Conservation (phyloP, 92 coral and sea anemone genomes). For the Heliopora coerulea region DNA sequence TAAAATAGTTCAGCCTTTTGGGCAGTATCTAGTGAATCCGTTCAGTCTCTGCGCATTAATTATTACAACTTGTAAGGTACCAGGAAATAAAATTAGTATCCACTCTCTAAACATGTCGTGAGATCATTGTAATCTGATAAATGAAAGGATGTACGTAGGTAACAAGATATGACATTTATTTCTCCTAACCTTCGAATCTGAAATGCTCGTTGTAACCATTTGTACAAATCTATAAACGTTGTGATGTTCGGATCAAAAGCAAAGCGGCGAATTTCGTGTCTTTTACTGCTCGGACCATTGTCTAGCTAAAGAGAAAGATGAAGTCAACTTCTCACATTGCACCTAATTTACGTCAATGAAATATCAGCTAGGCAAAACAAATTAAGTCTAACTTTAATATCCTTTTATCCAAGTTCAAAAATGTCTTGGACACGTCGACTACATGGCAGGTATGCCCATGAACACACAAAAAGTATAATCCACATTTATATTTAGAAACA, state of each 20-base stretch:
- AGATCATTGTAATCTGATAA: no score
- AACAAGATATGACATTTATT: background rate
- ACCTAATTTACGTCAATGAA: background rate
- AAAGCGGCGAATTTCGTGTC: slow-evolving; percentile 69
- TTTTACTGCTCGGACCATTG: slow-evolving; percentile 42
- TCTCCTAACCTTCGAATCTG: slow-evolving; percentile 68
- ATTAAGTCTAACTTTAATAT: background rate
- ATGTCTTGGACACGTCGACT: background rate
- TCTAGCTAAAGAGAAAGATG: slow-evolving; percentile 53
- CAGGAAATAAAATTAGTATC: no score
- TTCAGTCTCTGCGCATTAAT: no score
- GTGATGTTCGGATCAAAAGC: slow-evolving; percentile 97
- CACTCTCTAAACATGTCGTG: no score
- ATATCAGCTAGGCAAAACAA: background rate
- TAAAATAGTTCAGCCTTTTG: no score
- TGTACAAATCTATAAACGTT: slow-evolving; percentile 72
- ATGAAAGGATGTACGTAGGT: no score
- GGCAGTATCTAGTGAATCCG: no score
- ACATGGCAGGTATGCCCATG: slow-evolving; percentile 1
- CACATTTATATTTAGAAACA: background rate
- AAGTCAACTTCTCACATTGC: background rate
- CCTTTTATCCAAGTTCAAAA: background rate
- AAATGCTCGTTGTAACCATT: slow-evolving; percentile 80
- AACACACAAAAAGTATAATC: slow-evolving; percentile 1
- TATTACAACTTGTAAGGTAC: no score